Base-by-base conservation (phyloP, 2,888 invertebrate genomes). In the Cryptosula pallasiana region DNA sequence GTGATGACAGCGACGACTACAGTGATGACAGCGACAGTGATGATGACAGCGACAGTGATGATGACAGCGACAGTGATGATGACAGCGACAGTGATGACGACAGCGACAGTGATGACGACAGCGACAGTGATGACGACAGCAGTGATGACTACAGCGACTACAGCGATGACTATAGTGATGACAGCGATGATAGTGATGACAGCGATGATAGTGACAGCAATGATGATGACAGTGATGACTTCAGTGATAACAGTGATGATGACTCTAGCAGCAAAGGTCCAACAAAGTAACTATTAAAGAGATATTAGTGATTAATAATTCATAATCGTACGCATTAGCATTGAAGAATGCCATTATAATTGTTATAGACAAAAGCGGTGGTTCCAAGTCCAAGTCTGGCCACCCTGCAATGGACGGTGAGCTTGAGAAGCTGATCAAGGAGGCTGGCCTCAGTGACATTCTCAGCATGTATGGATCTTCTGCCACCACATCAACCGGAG, bases 1-100 rank as follows among this genome's bases (percentile, higher is more conserved):
- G 54, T 20, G 71, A 45, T 25, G 45, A 5, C 27, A 45, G 35
- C 3, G 71, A 27, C 54, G 45, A n/a, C n/a, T 20, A 13, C 27
- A 45, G 54, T 45, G 71, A n/a, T 25, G 54, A 54, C 35, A 35
- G 23, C 36, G 71, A 25, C n/a, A 45, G 54, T 23, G 71, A 27
- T 5, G 54, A 25, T 25, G 71, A 25, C 20, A 45, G 54, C 36
- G 36, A 23, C n/a, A 32, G 54, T 9, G 71, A 25, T 45, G 71
- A 54, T 25, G 71, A 27, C 27, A n/a, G n/a, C 23, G 35, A 45
- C 3, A 45, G 25, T 54, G 71, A 54, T 25, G 54, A 25, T 25
- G 36, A 9, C 23, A 45, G 27, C 9, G 71, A 35, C 29, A 29
- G 35, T 23, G 71, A 25, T 45, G 71, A 27, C 27, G 36, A 23